A percentile compares a stretch with the other conserved stretches of the same genome.
Conservation (phyloP, 2,888 invertebrate genomes). For the Synergus japonicus region DNA sequence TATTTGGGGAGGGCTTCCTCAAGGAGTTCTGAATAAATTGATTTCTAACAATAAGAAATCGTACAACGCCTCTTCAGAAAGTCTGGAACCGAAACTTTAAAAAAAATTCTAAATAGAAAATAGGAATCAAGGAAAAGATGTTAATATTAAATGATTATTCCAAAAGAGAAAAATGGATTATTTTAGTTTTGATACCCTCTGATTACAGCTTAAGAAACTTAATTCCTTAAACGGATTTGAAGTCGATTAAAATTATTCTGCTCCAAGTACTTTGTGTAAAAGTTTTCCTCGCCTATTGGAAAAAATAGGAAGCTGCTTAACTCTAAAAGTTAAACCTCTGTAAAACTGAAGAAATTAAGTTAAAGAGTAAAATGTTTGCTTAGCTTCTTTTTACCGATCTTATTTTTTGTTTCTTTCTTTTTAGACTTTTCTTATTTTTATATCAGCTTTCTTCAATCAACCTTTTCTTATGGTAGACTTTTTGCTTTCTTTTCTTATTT, state of each 20-base stretch:
- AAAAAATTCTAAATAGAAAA: not conserved
- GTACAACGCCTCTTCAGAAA: not conserved
- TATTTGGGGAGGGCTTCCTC: not conserved
- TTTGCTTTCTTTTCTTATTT: not conserved
- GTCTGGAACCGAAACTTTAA: not conserved
- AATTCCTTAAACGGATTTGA: not conserved
- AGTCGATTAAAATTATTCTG: conserved; percentile 1
- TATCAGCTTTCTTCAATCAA: not conserved
- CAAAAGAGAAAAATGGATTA: not conserved
- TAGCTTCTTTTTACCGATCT: not conserved
- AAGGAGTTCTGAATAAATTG: conserved; percentile 28
- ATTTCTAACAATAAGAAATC: conserved; percentile 28
- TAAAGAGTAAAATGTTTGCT: not conserved
- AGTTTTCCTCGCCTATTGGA: not conserved
- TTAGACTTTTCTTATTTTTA: not conserved
- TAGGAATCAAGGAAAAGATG: not conserved
- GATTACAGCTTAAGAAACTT: not conserved
- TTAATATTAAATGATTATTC: not conserved
- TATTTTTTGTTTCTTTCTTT: not conserved
- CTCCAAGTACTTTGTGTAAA: not conserved
- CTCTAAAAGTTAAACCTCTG: not conserved
- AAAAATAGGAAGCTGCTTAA: not conserved
- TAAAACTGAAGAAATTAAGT: not conserved
- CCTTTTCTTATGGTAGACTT: not conserved
- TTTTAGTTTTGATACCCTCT: no score